Evolutionary conservation across 2,113 vertebrate genomes (phyloP), one percentile per base, ranked within the genome.

Genomic region (Spilogale gracilis): DNA sequence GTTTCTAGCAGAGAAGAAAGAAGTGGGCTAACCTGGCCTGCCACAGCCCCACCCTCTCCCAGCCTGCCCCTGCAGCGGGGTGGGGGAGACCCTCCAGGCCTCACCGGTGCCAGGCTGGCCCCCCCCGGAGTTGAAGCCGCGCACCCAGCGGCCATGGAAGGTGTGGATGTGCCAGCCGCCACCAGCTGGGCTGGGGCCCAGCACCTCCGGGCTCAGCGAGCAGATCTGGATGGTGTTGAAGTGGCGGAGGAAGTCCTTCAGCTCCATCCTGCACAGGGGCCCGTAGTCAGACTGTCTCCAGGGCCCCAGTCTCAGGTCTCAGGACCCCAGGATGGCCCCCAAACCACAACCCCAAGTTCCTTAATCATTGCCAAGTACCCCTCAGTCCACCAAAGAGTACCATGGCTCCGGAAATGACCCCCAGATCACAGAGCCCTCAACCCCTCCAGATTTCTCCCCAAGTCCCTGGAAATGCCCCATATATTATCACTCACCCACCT

Each of bases 141-240:
- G 96, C 25, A 98, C 96, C 98, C 98, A 99, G 78, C 83, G 96
- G 7, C 98, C 98, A 17, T 98, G 97, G 80, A 98, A 98, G 27
- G 83, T 92, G 86, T 97, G 96, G 30, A 95, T 16, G 11, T 98
- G 97, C 98, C 98, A 98, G 95, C 95, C 48, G 0, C 96, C 94
- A 5, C 94, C 73, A 0, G 73, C 65, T 0, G 96, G 97, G 16
- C 67, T 74, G 13, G 92, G 87, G 6, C 97, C 98, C 56, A 97
- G 85, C 60, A 96, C 96, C 58, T 98, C 98, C 0, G 98, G 97
- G 79, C 97, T 98, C 91, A 99, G 96, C 0, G 96, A 98, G 95
- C 98, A 98, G 90, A 98, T 97, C 92, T 99, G 98, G 56, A 98
- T 73, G 0, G 83, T 96, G 71, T 98, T 88, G 54, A 98, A 98